Conservation (phyloP, 35 echinoderm and acorn worm genomes). For the Holothuria glaberrima region DNA sequence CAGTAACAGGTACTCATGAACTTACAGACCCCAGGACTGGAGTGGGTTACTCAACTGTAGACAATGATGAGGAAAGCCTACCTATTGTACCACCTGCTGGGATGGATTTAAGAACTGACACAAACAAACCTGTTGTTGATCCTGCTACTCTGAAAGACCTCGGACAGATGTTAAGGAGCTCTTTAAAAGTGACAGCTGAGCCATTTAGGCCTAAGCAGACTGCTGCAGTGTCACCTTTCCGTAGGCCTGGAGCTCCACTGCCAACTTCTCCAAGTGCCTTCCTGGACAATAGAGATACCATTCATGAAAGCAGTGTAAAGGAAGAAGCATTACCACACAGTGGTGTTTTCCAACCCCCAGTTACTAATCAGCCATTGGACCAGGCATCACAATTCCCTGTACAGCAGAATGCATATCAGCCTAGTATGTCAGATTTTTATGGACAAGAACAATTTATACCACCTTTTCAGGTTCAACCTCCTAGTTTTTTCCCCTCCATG, state of each 20-base stretch:
- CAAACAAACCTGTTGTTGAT: conserved; percentile 27
- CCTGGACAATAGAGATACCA: conserved; percentile 13
- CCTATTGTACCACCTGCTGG: neutral
- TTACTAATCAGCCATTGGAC: too few relatives aligned
- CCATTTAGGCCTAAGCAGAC: conserved; percentile 44
- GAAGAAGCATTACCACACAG: too few relatives aligned
- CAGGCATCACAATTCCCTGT: too few relatives aligned
- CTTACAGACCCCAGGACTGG: too few relatives aligned
- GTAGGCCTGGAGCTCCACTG: neutral
- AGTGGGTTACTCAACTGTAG: too few relatives aligned
- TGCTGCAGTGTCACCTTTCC: conserved; percentile 25
- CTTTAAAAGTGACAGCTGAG: conserved; percentile 38
- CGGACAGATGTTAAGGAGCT: conserved; percentile 36
- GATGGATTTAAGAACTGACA: too few relatives aligned
- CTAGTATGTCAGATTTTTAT: too few relatives aligned
- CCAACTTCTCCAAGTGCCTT: neutral
- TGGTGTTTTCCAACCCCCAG: neutral
- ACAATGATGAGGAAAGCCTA: neutral
- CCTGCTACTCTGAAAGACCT: conserved; percentile 43
- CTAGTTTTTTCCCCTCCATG: too few relatives aligned
- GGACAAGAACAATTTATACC: too few relatives aligned
- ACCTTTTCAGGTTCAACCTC: too few relatives aligned
- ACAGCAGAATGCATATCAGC: too few relatives aligned
- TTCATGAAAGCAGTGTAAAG: neutral
- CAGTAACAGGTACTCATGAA: too few relatives aligned